Conservation (phyloP, 2,888 invertebrate species). For the Habroteleia sp. region DNA sequence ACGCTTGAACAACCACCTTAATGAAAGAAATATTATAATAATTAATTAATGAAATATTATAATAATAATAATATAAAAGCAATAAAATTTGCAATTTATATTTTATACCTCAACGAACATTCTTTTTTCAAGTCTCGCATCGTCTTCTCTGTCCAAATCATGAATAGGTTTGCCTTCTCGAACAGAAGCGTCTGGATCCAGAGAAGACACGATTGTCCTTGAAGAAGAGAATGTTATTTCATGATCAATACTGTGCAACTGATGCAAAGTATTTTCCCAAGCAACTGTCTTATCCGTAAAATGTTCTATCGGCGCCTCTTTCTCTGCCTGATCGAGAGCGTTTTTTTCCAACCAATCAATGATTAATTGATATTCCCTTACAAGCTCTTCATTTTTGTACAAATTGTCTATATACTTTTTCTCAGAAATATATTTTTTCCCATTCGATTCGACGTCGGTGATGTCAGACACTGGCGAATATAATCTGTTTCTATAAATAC, state of each 20-base stretch:
- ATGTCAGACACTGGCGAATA: constrained; percentile 74
- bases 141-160: constrained; percentile 93
- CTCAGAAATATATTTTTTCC: constrained; percentile 82
- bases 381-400: constrained; percentile 83
- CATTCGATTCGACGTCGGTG: constrained; percentile 70
- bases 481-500: constrained; percentile 91
- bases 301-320: constrained; percentile 84
- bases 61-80: too few relatives aligned
- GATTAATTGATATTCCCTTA: constrained; percentile 89
- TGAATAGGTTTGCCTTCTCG: constrained; percentile 90
- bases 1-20: too few relatives aligned
- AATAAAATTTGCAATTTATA: too few relatives aligned
- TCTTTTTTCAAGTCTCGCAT: constrained; percentile 80
- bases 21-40: too few relatives aligned
- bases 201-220: constrained; percentile 84
- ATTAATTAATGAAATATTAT: too few relatives aligned
- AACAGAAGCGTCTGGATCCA: constrained; percentile 95
- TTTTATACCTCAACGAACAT: constrained; percentile 80
- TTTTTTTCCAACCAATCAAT: constrained; percentile 96
- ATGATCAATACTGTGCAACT: constrained; percentile 83
- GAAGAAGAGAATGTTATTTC: constrained; percentile 84
- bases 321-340: constrained; percentile 83
- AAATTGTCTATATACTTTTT: constrained; percentile 83
- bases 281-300: constrained; percentile 92
- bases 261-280: constrained; percentile 95